These are phyloP conservation scores for human DNA, from an alignment of 2,113 vertebrate species.

Conservation along the genomic window DNA sequence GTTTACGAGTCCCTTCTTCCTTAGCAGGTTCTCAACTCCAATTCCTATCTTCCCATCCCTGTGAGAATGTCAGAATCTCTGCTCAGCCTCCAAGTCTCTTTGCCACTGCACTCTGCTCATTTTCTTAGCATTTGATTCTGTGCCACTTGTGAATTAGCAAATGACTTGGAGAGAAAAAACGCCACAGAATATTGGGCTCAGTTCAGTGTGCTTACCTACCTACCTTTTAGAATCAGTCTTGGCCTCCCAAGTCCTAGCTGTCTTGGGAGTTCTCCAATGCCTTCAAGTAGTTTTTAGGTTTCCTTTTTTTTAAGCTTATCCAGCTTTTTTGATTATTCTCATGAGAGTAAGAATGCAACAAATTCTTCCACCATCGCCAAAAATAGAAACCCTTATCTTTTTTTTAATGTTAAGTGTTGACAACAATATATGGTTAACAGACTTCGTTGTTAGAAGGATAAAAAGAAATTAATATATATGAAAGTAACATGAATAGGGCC, in stretches of 20 bases:
- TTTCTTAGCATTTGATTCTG: conserved; percentile 7
- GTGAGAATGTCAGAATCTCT: not conserved
- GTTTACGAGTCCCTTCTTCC: not conserved
- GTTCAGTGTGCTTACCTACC: conserved; percentile 5
- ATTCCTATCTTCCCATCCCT: not conserved
- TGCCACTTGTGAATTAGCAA: conserved; percentile 51
- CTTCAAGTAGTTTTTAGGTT: not conserved
- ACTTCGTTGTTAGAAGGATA: not conserved
- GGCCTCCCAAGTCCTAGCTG: not conserved
- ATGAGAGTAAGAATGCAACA: not conserved
- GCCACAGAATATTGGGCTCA: not conserved
- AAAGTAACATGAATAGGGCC: not conserved
- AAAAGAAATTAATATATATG: not conserved
- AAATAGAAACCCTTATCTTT: not conserved
- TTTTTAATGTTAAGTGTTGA: not conserved
- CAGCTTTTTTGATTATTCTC: conserved; percentile 24
- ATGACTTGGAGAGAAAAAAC: conserved; percentile 36
- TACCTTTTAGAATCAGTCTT: conserved; percentile 30
- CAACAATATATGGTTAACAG: not conserved
- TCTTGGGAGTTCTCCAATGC: not conserved
- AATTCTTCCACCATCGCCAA: not conserved
- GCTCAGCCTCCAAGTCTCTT: not conserved
- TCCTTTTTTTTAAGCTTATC: not conserved
- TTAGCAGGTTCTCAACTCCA: not conserved
- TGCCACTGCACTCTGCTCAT: not conserved